Evolutionary conservation across 92 coral and sea anemone species (phyloP), one percentile per base, ranked within the genome.

Genomic region (Micromussa lordhowensis): DNA sequence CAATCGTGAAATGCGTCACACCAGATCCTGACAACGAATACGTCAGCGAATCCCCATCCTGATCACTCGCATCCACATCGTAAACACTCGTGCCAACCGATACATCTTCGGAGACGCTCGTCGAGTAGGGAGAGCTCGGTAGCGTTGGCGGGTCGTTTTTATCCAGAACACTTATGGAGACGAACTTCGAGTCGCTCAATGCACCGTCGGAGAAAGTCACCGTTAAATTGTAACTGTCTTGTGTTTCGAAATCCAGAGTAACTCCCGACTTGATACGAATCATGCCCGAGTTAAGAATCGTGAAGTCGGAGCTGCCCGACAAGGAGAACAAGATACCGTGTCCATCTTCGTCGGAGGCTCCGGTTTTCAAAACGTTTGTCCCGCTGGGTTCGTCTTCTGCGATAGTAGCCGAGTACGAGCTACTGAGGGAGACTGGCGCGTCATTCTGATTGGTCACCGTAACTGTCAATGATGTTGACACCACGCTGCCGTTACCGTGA

Each of bases 291-390:
- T 91, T 87, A 12, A 92, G 88, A 18, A 92, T 92, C 10, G 86
- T 51, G 85, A 92, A 92, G 36, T 92, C 80, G 30, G 85, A 44
- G 38, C 88, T 92, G 4, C 93, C 95, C 4, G 91, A 79, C n/a
- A 92, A 63, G 69, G 86, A 78, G 55, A 85, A 90, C 26, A 87
- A 34, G 35, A 92, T 70, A 6, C 80, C 63, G 64, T 86, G 83
- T 13, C 92, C 92, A 77, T 95, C 98, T 78, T 81, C 78, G 63
- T 95, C 98, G 36, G 95, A 84, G 5, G 98, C 98, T 34, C 82
- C 83, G 17, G 93, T 90, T 78, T 89, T 91, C 26, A 93, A 53
- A 29, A 95, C 93, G 35, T 81, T 88, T 30, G 95, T 93, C 2
- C 92, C 93, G 54, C 92, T 83, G 0, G 93, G 82, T 26, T 83